phyloP scores from a whole-genome alignment of 2,888 invertebrate genomes.

The Temnothorax unifasciatus region DNA sequence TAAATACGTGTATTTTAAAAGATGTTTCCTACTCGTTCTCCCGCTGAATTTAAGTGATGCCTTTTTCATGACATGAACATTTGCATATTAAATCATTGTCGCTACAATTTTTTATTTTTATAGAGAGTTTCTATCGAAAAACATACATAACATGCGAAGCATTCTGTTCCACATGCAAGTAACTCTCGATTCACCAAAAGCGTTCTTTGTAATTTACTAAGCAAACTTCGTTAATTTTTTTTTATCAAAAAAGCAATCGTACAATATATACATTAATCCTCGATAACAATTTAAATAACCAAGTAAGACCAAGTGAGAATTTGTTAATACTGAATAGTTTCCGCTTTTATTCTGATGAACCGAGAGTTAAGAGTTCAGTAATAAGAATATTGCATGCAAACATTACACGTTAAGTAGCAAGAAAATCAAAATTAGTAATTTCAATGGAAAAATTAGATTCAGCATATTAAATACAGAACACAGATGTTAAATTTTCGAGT shows the following conservation, averaged over 20 bases:
- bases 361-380: neutral
- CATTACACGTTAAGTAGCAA: neutral
- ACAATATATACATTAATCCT: neutral
- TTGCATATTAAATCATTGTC: neutral
- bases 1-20: neutral
- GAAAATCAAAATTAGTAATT: neutral
- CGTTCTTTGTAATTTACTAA: neutral
- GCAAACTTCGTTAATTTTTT: neutral
- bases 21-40: neutral
- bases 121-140: neutral
- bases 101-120: neutral
- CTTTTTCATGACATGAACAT: neutral
- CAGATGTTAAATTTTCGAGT: constrained; percentile 12
- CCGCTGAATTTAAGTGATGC: neutral
- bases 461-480: neutral
- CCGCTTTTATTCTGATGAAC: neutral
- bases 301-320: neutral
- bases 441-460: neutral
- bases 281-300: neutral
- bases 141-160: constrained; percentile 4
- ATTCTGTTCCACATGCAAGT: constrained; percentile 32
- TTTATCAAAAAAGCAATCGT: neutral
- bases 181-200: constrained; percentile 14
- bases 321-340: neutral
- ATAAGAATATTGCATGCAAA: constrained; percentile 11